These are phyloP conservation scores for Ditula angustiorana DNA, from an alignment of 2,888 invertebrate genomes.

Conservation along the genomic window DNA sequence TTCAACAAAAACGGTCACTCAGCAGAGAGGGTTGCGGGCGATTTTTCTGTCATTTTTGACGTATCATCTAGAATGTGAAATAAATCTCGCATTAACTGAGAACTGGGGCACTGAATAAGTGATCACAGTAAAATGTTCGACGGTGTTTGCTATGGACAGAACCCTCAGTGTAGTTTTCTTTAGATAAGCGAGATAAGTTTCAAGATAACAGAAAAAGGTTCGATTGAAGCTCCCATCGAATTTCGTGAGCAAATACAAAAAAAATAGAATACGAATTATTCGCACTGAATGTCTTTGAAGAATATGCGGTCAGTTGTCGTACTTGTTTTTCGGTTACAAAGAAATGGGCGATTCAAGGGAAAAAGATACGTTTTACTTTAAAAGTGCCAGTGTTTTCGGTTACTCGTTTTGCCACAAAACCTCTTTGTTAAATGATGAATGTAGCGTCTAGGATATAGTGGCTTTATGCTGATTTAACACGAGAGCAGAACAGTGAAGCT, in stretches of 20 bases:
- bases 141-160: neutral
- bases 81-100: no score
- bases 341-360: neutral
- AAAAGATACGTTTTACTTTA: neutral
- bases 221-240: slow-evolving; percentile 3
- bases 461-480: no score
- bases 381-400: no score
- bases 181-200: slow-evolving; percentile 12
- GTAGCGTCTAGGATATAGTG: no score
- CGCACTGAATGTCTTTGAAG: slow-evolving; percentile 1
- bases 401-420: no score
- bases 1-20: no score
- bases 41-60: no score
- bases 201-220: slow-evolving; percentile 18
- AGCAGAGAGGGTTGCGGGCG: no score
- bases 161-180: slow-evolving; percentile 6
- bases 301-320: neutral
- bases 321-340: neutral
- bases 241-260: slow-evolving; percentile 4
- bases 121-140: no score
- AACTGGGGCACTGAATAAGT: neutral
- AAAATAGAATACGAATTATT: slow-evolving; percentile 6
- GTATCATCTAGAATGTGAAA: no score
- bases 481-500: no score
- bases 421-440: no score